Percentiles rank a stretch among this genome's conserved stretches.
phyloP scores from a whole-genome alignment of 2,113 vertebrate species.

The Morone chrysops region DNA sequence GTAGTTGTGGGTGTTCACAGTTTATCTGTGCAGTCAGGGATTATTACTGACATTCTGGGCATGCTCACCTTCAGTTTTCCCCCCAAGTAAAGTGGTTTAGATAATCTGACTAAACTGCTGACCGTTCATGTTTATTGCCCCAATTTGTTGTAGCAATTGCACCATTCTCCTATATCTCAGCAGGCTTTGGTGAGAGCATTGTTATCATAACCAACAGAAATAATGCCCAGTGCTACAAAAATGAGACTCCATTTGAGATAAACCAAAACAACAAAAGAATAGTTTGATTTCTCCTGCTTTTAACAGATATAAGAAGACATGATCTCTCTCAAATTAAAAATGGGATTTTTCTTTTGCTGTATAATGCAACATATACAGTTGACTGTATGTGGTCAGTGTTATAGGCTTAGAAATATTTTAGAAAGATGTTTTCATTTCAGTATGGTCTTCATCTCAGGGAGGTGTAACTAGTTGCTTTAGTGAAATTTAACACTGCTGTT shows the following conservation, averaged over 20 bases:
- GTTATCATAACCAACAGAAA: not conserved
- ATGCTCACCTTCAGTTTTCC: not conserved
- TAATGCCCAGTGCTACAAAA: not conserved
- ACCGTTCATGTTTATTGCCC: not conserved
- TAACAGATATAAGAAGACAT: not conserved
- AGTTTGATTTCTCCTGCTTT: not conserved
- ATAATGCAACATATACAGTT: slow-evolving; percentile 21
- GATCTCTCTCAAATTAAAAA: not conserved
- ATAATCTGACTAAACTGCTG: not conserved
- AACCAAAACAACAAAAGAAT: not conserved
- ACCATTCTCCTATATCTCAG: not conserved
- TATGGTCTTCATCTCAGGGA: slow-evolving; percentile 80
- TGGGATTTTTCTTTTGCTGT: not conserved
- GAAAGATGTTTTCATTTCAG: slow-evolving; percentile 51
- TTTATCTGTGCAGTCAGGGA: not conserved
- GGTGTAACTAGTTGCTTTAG: slow-evolving; percentile 59
- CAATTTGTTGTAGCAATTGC: not conserved
- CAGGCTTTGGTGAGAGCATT: not conserved
- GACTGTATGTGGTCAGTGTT: slow-evolving; percentile 25
- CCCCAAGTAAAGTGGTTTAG: not conserved
- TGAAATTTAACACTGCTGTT: slow-evolving; percentile 44
- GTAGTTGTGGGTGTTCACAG: too few species aligned
- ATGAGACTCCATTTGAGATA: not conserved
- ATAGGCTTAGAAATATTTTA: slow-evolving; percentile 1
- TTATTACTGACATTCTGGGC: not conserved